Base-by-base conservation (phyloP, 1,140 invertebrate species). In the Elymnias hypermnestra region DNA sequence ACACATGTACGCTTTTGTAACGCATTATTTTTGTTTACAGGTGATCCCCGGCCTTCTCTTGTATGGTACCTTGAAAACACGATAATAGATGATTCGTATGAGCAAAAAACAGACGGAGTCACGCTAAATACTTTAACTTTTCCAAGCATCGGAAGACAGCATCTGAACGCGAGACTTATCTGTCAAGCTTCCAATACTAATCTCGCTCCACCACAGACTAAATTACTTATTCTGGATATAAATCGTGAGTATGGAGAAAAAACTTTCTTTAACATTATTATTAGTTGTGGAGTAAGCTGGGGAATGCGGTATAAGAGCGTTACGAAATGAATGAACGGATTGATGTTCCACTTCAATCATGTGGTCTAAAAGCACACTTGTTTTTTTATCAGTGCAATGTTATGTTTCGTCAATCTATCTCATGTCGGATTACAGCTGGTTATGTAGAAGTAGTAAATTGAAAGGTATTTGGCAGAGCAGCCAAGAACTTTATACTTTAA, bases 141-240 rank as follows among this genome's bases (percentile, higher is more conserved):
- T 73, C 90, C 90, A 14, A 91, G 90, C 57, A 88, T 95, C 28
- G 91, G 91, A 3, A 81, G 94, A 4, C 91, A 94, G 73, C 93
- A 96, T 83, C 89, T 95, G 25, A 92, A 94, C 64, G 89, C 91
- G 21, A 85, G 92, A 50, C 90, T 95, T 41, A 90, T 93, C 46
- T 96, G 94, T 81, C 92, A 95, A 72, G 94, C 94, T 3, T 91
- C 90, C 72, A 96, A 96, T 82, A 95, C 93, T 26, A 94, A 94
- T 75, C 79, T 95, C 53, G 90, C 91, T 6, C 87, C 89, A 13
- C 93, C 94, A 1, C 87, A 90, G 41, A 89, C 89, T 19, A 92
- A 91, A 63, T 86, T 92, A 25, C 91, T 94, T 53, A 91, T 94
- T 43, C 87, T 96, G 65, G 92, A 96, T 71, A 89, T 96, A 54